Conservation (phyloP, 2,888 invertebrate genomes). For the Amaurobius ferox region DNA sequence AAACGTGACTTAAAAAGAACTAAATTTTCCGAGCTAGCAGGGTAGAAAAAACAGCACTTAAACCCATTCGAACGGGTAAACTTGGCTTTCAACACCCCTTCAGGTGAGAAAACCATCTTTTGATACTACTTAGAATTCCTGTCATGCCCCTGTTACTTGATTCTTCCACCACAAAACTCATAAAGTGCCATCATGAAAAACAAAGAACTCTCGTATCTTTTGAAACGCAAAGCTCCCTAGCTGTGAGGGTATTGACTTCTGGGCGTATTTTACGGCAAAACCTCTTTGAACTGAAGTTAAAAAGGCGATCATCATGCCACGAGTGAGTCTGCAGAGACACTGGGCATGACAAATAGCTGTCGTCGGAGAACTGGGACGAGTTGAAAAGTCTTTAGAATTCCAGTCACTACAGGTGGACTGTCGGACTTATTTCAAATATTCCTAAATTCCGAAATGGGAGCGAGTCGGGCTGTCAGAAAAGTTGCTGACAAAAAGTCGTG, state of each 20-base stretch:
- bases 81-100: neutral
- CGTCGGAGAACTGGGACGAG: conserved; percentile 4
- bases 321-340: neutral
- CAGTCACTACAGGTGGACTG: neutral
- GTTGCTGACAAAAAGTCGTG: neutral
- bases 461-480: neutral
- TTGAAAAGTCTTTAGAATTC: neutral
- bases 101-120: neutral
- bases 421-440: neutral
- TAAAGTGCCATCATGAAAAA: neutral
- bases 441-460: conserved; percentile 7
- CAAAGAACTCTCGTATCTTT: neutral
- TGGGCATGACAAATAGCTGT: neutral
- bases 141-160: neutral
- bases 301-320: conserved; percentile 4
- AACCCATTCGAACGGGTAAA: neutral
- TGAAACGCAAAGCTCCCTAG: neutral
- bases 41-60: neutral
- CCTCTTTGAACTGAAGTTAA: neutral
- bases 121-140: neutral
- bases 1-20: too few relatives aligned
- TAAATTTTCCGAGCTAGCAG: too few relatives aligned
- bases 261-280: neutral
- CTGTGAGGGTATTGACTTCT: conserved; percentile 16
- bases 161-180: neutral